A percentile compares a stretch with the other conserved stretches of the same genome.
phyloP scores from a whole-genome alignment of 2,888 invertebrate species.

The Drosophila algonquin region DNA sequence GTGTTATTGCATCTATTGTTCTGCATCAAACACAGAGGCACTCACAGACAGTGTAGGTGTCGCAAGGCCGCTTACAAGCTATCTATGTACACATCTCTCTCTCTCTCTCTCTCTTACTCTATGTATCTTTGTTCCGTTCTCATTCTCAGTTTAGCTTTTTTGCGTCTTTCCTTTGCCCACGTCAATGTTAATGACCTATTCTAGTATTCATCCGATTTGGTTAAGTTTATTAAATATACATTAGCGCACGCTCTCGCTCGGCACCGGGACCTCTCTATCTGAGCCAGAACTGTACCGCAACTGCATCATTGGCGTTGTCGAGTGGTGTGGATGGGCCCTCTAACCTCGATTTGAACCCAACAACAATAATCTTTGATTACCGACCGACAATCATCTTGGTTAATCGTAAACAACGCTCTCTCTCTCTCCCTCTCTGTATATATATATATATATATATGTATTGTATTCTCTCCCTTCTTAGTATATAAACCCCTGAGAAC shows the following conservation, averaged over 20 bases:
- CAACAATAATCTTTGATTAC: conserved; percentile 77
- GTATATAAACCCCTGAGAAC: conserved; percentile 38
- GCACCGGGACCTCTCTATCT: conserved; percentile 5
- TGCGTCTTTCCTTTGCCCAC: conserved; percentile 5
- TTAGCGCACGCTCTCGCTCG: conserved; percentile 20
- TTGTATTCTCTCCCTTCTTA: conserved; percentile 11
- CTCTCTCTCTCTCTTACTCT: neutral
- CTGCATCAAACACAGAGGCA: neutral
- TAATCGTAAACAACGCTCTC: conserved; percentile 74
- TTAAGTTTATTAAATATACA: conserved; percentile 44
- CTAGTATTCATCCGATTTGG: conserved; percentile 19
- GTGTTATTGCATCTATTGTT: conserved; percentile 14
- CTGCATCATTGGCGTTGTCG: conserved; percentile 7
- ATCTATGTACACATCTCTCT: neutral
- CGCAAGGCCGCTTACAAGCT: neutral
- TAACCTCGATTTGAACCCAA: conserved; percentile 77
- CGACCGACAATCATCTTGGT: conserved; percentile 70
- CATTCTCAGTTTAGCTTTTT: conserved; percentile 10
- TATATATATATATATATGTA: too few species aligned
- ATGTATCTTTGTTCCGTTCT: neutral
- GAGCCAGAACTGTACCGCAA: conserved; percentile 60
- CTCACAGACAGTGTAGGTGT: neutral
- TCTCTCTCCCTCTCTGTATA: conserved; percentile 29
- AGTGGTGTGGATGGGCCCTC: conserved; percentile 41
- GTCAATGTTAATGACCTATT: conserved; percentile 49